phyloP scores from a whole-genome alignment of 2,113 vertebrate genomes.

The Mystacornis crossleyi region DNA sequence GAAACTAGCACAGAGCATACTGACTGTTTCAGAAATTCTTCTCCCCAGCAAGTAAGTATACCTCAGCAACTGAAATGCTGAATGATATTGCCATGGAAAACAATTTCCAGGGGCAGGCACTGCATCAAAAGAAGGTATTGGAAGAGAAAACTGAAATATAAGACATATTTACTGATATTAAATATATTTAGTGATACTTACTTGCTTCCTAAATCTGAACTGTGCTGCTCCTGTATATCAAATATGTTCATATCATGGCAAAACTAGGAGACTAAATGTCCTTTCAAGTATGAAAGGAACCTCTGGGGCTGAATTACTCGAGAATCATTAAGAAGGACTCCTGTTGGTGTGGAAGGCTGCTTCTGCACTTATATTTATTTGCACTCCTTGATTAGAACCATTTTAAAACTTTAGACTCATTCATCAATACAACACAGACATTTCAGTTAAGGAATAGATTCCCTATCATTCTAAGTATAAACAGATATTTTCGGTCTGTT shows the following conservation, averaged over 20 bases:
- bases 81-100: background rate
- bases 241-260: background rate
- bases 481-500: background rate
- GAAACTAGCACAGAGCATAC: background rate
- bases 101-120: background rate
- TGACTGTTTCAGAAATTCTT: background rate
- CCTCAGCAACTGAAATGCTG: background rate
- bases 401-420: background rate
- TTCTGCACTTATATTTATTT: background rate
- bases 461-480: background rate
- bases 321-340: background rate
- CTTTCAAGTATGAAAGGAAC: background rate
- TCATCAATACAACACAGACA: background rate
- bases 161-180: background rate
- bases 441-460: background rate
- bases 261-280: background rate
- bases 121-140: background rate
- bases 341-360: background rate
- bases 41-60: background rate
- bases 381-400: background rate
- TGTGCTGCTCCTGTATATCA: background rate
- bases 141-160: background rate
- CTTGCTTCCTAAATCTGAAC: background rate
- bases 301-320: background rate
- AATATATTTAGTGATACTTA: background rate